These are phyloP conservation scores for Thelaira solivaga DNA, from an alignment of 2,888 invertebrate genomes.

Conservation along the genomic window DNA sequence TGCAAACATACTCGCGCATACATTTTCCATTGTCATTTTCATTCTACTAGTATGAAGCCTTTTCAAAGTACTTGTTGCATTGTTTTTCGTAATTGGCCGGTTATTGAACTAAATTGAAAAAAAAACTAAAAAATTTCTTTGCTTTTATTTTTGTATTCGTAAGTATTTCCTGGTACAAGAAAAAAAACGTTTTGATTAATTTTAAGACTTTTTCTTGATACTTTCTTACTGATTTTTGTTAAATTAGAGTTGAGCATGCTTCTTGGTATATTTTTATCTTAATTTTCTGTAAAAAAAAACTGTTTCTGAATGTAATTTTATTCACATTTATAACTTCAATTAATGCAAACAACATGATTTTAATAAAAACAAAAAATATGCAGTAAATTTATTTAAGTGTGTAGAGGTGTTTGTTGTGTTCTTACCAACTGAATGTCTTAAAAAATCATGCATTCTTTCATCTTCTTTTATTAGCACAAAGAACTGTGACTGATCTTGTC, in stretches of 20 bases:
- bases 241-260: slow-evolving; percentile 13
- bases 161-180: slow-evolving; percentile 52
- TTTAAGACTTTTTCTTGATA: background rate
- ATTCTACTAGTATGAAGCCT: background rate
- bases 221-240: background rate
- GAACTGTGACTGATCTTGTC: slow-evolving; percentile 26
- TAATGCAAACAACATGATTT: slow-evolving; percentile 29
- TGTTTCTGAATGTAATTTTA: background rate
- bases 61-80: background rate
- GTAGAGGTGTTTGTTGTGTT: no score
- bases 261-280: background rate
- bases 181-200: slow-evolving; percentile 5
- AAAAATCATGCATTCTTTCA: slow-evolving; percentile 3
- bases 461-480: background rate
- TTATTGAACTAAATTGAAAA: slow-evolving; percentile 55
- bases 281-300: background rate
- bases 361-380: slow-evolving; percentile 22
- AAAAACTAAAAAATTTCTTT: slow-evolving; percentile 2
- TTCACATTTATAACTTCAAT: slow-evolving; percentile 40
- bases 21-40: slow-evolving; percentile 13
- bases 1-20: no score
- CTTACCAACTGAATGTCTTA: background rate
- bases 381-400: background rate
- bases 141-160: background rate
- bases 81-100: slow-evolving; percentile 48